Evolutionary conservation across 2,113 vertebrate genomes (phyloP).

Genomic region (Perognathus longimembris): DNA sequence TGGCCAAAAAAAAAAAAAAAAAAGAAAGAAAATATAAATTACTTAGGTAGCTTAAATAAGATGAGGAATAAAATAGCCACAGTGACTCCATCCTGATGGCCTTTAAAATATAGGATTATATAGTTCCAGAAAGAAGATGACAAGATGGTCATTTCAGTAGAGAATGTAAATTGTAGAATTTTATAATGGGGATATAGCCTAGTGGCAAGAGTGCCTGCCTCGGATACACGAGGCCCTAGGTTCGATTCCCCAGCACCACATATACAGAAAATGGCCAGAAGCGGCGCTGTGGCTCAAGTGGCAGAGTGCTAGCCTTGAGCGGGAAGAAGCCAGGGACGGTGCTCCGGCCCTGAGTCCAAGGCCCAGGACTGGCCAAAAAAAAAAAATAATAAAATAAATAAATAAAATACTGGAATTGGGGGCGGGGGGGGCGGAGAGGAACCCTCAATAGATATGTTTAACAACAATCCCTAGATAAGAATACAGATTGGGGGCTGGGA

Average conservation of each 20-base stretch:
- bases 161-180: background rate
- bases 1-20: too few species aligned
- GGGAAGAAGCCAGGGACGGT: too few species aligned
- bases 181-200: background rate
- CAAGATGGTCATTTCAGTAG: constrained; percentile 1
- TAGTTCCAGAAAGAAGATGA: background rate
- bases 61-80: background rate
- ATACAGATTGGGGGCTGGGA: too few species aligned
- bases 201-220: too few species aligned
- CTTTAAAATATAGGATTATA: constrained; percentile 10
- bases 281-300: too few species aligned
- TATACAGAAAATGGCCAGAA: too few species aligned
- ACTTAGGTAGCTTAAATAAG: background rate
- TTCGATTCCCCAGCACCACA: too few species aligned
- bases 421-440: background rate
- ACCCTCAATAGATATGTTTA: background rate
- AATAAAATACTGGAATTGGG: background rate
- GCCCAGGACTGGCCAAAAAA: too few species aligned
- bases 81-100: background rate
- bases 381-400: too few species aligned
- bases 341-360: too few species aligned
- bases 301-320: too few species aligned
- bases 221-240: too few species aligned
- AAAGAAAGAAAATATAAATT: background rate
- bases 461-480: background rate